A percentile compares a stretch with the other conserved stretches of the same genome.
phyloP scores from a whole-genome alignment of 2,113 vertebrate species.

The cat (Felis catus) region F.catus_Fca126_mat1.0 CM031416.1:22371001-22371500 shows the following conservation, averaged over 20 bases:
- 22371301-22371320: conserved; percentile 29
- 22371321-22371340: conserved; percentile 12
- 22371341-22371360: neutral
- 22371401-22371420: neutral
- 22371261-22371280: conserved; percentile 7
- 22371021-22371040: neutral
- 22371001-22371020: neutral
- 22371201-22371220: neutral
- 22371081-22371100: neutral
- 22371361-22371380: neutral
- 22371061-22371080: neutral
- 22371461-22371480: neutral
- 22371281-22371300: neutral
- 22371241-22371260: neutral
- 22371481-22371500: neutral
- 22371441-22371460: neutral
- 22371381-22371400: neutral
- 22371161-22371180: neutral
- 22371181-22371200: neutral
- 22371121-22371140: neutral
- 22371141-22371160: neutral
- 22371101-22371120: neutral
- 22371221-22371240: neutral
- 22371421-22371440: neutral
- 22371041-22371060: neutral